Conservation (phyloP, 2,888 invertebrate genomes). For the Drosophila engyochracea region DNA sequence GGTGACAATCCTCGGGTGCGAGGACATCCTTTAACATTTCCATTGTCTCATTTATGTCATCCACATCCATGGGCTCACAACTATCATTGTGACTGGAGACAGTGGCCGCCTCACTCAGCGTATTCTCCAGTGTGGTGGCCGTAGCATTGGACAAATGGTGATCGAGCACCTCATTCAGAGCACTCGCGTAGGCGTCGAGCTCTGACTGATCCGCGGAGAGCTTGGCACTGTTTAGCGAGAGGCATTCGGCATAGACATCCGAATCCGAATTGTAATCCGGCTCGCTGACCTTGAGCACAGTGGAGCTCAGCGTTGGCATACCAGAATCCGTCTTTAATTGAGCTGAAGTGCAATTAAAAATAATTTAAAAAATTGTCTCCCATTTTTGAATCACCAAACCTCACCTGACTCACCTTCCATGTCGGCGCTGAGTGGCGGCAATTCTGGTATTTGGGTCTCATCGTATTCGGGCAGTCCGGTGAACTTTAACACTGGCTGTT, state of each 20-base stretch:
- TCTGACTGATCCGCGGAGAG: conserved; percentile 61
- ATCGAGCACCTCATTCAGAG: conserved; percentile 61
- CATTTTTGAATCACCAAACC: background rate
- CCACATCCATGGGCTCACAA: conserved; percentile 82
- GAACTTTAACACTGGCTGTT: conserved; percentile 41
- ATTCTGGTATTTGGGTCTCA: conserved; percentile 78
- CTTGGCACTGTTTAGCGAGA: conserved; percentile 60
- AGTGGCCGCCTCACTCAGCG: conserved; percentile 32
- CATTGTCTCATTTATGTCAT: conserved; percentile 72
- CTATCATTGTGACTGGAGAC: conserved; percentile 44
- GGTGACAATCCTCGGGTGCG: conserved; percentile 52
- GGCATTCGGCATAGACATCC: conserved; percentile 82
- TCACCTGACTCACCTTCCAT: conserved; percentile 60
- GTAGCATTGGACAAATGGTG: conserved; percentile 51
- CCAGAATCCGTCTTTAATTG: conserved; percentile 33
- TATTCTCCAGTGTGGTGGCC: conserved; percentile 55
- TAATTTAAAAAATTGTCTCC: background rate
- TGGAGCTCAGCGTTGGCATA: conserved; percentile 24
- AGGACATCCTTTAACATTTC: conserved; percentile 63
- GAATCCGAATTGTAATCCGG: conserved; percentile 65
- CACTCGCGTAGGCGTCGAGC: conserved; percentile 74
- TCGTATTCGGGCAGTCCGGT: conserved; percentile 77
- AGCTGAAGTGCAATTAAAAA: conserved; percentile 25
- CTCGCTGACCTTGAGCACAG: conserved; percentile 30
- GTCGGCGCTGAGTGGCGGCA: conserved; percentile 59